Percentiles rank a stretch among this genome's conserved stretches.
These are phyloP conservation scores for Venustaconcha ellipsiformis DNA, from an alignment of 1,140 invertebrate genomes.

Conservation along the genomic window DNA sequence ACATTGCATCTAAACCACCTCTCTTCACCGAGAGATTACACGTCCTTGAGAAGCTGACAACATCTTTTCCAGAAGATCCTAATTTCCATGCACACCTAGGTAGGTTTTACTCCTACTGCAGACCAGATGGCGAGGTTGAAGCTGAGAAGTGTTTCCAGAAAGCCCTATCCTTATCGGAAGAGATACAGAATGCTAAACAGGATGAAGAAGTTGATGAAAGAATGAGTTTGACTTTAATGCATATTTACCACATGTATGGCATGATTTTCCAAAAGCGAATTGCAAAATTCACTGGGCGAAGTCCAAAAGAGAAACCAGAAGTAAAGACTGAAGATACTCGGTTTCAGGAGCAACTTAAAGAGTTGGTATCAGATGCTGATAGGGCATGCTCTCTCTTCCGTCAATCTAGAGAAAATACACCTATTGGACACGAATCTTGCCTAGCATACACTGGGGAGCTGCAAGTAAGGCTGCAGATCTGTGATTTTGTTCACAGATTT, in stretches of 20 bases:
- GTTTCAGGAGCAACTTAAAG: constrained; percentile 18
- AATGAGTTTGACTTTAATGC: constrained; percentile 30
- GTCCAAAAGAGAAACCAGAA: constrained; percentile 21
- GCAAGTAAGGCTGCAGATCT: constrained; percentile 31
- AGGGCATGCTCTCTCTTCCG: constrained; percentile 31
- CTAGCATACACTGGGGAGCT: constrained; percentile 37
- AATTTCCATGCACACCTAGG: constrained; percentile 41
- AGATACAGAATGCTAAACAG: constrained; percentile 12
- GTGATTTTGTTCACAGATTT: constrained; percentile 32
- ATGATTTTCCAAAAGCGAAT: constrained; percentile 30
- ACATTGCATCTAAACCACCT: constrained; percentile 32
- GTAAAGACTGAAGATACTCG: not conserved
- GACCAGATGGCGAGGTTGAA: constrained; percentile 30
- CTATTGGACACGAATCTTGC: constrained; percentile 31
- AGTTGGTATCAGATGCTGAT: constrained; percentile 18
- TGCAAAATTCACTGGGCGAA: constrained; percentile 23
- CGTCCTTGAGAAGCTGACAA: constrained; percentile 33
- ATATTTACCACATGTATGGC: constrained; percentile 43
- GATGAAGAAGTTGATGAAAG: constrained; percentile 28
- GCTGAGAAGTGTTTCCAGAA: constrained; percentile 38
- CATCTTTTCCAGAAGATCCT: constrained; percentile 36
- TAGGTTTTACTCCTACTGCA: constrained; percentile 37
- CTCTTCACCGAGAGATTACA: constrained; percentile 30
- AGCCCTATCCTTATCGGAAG: constrained; percentile 27
- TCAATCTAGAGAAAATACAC: constrained; percentile 27